Conservation (phyloP, 2,113 vertebrate genomes). For the Orthonyx spaldingii region DNA sequence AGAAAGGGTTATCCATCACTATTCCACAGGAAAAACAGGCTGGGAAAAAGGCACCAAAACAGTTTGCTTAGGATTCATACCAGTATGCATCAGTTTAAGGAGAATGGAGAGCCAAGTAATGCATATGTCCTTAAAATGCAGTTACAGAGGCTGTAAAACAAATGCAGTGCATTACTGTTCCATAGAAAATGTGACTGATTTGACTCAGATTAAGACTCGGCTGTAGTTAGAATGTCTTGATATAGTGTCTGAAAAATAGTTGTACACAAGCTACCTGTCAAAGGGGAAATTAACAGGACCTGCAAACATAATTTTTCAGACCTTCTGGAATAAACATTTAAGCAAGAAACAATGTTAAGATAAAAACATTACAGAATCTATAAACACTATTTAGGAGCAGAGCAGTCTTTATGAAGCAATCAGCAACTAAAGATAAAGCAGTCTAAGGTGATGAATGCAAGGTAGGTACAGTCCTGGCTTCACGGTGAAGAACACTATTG, state of each 20-base stretch:
- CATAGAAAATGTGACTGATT: slow-evolving; percentile 17
- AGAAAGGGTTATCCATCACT: neutral
- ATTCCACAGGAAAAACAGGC: neutral
- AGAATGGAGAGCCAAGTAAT: neutral
- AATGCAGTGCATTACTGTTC: neutral
- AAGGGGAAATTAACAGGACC: neutral
- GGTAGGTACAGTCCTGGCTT: neutral
- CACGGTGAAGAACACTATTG: neutral
- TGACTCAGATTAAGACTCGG: neutral
- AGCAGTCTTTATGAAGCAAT: neutral
- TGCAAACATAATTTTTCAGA: neutral
- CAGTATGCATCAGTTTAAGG: neutral
- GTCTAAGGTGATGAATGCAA: neutral
- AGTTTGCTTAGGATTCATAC: neutral
- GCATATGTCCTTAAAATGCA: neutral
- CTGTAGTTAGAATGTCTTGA: neutral
- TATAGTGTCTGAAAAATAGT: neutral
- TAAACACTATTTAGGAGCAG: neutral
- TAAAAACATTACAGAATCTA: neutral
- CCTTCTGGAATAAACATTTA: neutral
- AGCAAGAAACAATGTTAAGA: neutral
- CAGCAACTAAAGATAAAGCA: neutral
- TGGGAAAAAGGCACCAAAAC: neutral
- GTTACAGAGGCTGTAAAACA: neutral
- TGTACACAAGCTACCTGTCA: neutral